Conservation (phyloP, 2,113 vertebrate species). For the Microcebus ravelobensis region DNA sequence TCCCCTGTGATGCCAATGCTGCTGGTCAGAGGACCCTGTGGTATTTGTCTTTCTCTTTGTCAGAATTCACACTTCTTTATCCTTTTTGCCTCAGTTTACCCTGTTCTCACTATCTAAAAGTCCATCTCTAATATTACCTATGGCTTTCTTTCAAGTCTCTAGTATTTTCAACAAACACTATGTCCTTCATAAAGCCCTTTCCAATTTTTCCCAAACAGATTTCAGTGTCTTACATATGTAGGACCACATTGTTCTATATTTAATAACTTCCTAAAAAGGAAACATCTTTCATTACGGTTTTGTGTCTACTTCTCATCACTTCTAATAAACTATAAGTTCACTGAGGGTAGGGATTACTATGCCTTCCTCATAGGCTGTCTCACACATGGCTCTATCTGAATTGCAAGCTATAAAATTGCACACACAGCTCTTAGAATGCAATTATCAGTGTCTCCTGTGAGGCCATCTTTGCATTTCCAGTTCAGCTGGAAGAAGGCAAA, state of each 20-base stretch:
- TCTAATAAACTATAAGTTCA: neutral
- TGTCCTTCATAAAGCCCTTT: neutral
- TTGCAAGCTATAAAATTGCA: neutral
- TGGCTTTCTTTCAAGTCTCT: neutral
- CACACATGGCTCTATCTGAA: neutral
- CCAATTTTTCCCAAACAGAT: neutral
- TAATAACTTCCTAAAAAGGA: neutral
- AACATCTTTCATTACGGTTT: neutral
- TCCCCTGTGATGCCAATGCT: neutral
- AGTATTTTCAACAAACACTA: neutral
- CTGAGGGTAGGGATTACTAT: neutral
- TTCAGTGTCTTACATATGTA: neutral
- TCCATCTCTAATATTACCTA: neutral
- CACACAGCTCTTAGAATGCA: neutral
- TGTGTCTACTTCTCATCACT: neutral
- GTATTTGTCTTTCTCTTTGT: neutral
- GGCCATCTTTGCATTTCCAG: neutral
- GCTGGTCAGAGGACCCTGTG: too few species aligned
- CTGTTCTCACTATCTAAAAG: neutral
- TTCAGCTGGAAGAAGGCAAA: neutral
- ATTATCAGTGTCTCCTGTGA: neutral
- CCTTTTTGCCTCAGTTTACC: neutral
- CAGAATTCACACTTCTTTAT: neutral
- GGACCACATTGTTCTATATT: neutral
- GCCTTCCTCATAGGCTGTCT: neutral